These are phyloP conservation scores for Phrixothrix hirtus DNA, from an alignment of 2,888 invertebrate genomes.

Conservation along the genomic window DNA sequence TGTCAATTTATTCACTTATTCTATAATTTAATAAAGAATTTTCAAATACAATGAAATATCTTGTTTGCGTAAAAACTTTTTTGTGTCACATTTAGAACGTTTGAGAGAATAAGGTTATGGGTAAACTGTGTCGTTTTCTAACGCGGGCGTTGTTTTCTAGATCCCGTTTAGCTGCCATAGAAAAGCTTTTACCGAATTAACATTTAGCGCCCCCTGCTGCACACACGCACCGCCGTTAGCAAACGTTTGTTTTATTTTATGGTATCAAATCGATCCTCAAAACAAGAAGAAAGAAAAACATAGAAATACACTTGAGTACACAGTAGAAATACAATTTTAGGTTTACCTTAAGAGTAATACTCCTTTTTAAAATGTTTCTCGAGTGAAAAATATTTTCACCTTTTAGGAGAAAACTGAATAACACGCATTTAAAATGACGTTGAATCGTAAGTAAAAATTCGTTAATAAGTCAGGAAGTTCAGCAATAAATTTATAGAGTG, in stretches of 20 bases:
- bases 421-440: too few species aligned
- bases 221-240: conserved; percentile 32
- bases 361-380: too few species aligned
- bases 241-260: conserved; percentile 34
- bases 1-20: conserved; percentile 2
- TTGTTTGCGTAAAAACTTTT: conserved; percentile 48
- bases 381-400: too few species aligned
- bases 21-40: conserved; percentile 33
- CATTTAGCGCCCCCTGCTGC: conserved; percentile 42
- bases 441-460: too few species aligned
- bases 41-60: conserved; percentile 39
- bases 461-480: conserved; percentile 22
- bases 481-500: conserved; percentile 27
- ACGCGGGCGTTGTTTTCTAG: conserved; percentile 45
- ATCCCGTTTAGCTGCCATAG: conserved; percentile 50
- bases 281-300: conserved; percentile 29
- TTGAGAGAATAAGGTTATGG: conserved; percentile 37
- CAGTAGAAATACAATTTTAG: too few species aligned
- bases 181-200: conserved; percentile 56
- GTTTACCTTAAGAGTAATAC: too few species aligned
- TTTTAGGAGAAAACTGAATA: too few species aligned
- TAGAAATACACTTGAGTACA: conserved; percentile 23
- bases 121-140: conserved; percentile 46
- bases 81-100: conserved; percentile 43
- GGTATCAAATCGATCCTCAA: conserved; percentile 36